Base-by-base conservation (phyloP, 2,888 invertebrate species). In the Candidula unifasciata region DNA sequence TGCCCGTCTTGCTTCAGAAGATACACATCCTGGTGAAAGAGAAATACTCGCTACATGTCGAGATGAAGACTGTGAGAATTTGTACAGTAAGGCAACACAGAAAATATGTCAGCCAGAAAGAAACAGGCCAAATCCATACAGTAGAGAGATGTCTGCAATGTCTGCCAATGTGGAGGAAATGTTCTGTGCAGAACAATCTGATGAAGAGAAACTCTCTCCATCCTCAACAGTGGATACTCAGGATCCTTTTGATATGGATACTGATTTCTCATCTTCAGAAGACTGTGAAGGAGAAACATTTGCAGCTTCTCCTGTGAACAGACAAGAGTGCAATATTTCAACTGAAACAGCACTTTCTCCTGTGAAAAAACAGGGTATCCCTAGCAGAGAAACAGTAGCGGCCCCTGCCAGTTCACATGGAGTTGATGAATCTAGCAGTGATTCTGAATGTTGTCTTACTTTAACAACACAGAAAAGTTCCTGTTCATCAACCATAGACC, bases 391-490 rank as follows among this genome's bases (percentile, higher is more conserved):
- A 74, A 16, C 13, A 10, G 27, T 27, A 16, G 52, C 33, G 3
- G 27, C 30, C 54, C 30, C 30, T 74, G 5, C 27, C 13, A 1
- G 18, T 54, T 54, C 6, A 30, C 16, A 3, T 5, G 54, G 13
- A 74, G 52, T 18, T 74, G 73, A 44, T 24, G 73, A 74, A 27
- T 73, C 52, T 27, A 73, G 52, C n/a, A 13, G 52, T 44, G 73
- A 73, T 27, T 54, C 54, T 54, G 54, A 74, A 8, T 16, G 27
- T 52, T 13, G 6, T 5, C 52, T 74, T 16, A 74, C 1, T 52
- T 27, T 74, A 16, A 73, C 3, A 73, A 73, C 73, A 73, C 73
- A 73, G 33, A 74, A 74, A 44, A 30, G 30, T 54, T 74, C 54
- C 0, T 54, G 54, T 74, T 54, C 30, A 74, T 54, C 8, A 52